These are phyloP conservation scores for Dolichotis patagonum DNA, from an alignment of 2,113 vertebrate species.

Conservation along the genomic window DNA sequence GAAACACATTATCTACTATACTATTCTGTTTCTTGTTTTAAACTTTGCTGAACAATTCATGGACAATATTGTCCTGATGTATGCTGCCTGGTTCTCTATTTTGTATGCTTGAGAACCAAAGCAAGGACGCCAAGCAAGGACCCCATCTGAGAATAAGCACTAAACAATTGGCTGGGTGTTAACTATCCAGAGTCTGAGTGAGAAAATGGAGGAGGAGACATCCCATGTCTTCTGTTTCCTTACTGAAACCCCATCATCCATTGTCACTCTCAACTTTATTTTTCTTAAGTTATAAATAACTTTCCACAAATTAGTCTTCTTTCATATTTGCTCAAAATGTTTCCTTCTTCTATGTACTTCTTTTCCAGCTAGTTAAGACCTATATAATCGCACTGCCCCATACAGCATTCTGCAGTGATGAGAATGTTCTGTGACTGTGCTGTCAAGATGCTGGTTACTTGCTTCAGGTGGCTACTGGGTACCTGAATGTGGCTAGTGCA, in stretches of 20 bases:
- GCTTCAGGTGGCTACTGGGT: background rate
- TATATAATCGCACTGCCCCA: too few species aligned
- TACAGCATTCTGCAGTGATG: background rate
- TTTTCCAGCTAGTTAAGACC: background rate
- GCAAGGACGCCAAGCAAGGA: background rate
- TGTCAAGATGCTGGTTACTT: background rate
- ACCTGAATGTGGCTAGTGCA: background rate
- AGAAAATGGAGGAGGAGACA: background rate
- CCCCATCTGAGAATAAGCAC: background rate
- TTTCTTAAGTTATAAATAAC: background rate
- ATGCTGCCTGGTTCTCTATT: background rate
- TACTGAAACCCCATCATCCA: background rate
- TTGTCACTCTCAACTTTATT: background rate
- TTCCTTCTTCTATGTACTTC: background rate
- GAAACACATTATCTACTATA: background rate
- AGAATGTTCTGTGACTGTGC: background rate
- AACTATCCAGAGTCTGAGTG: background rate
- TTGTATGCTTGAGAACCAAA: background rate
- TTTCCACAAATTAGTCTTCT: slow-evolving; percentile 16
- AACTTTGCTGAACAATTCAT: slow-evolving; percentile 11
- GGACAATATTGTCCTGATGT: background rate
- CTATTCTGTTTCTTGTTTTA: background rate
- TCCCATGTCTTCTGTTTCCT: background rate
- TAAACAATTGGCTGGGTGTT: background rate
- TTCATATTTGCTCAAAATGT: background rate